Conservation (phyloP, 2,113 vertebrate genomes). For the Coptodon bakossiorum region DNA sequence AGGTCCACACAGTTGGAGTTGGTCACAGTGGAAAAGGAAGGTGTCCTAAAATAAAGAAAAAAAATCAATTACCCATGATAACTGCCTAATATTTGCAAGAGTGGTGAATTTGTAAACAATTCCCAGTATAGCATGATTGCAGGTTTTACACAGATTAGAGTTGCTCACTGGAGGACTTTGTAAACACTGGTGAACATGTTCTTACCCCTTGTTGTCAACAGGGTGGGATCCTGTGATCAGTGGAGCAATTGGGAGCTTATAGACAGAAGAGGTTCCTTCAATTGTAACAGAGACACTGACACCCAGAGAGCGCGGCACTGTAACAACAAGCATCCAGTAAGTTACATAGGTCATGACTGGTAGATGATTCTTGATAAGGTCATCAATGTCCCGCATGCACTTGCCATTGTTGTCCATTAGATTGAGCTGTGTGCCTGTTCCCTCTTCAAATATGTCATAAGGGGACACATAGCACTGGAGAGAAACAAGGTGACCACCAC, state of each 20-base stretch:
- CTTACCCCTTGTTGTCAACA: conserved; percentile 95
- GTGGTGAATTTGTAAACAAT: not conserved
- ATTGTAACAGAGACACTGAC: conserved; percentile 90
- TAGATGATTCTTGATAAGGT: not conserved
- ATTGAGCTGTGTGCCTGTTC: conserved; percentile 76
- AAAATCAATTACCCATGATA: not conserved
- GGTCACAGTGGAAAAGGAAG: conserved; percentile 89
- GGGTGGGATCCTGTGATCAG: conserved; percentile 95
- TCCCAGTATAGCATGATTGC: not conserved
- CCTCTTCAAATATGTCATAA: conserved; percentile 91
- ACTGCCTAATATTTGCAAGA: not conserved
- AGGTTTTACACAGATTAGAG: not conserved
- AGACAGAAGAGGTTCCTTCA: conserved; percentile 85
- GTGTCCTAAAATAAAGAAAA: conserved; percentile 69
- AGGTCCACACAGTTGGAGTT: conserved; percentile 97
- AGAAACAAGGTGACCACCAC: conserved; percentile 91
- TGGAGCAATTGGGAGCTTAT: conserved; percentile 93
- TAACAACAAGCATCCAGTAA: not conserved
- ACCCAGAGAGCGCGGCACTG: conserved; percentile 87
- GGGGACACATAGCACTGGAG: conserved; percentile 96
- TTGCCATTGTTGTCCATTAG: conserved; percentile 80
- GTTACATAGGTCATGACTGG: not conserved
- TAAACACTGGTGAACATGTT: not conserved
- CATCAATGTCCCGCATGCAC: not conserved
- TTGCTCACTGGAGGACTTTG: not conserved